Evolutionary conservation across 2,113 vertebrate species (phyloP), one percentile per base, ranked within the genome.

Genomic region (Vanacampus margaritifer): DNA sequence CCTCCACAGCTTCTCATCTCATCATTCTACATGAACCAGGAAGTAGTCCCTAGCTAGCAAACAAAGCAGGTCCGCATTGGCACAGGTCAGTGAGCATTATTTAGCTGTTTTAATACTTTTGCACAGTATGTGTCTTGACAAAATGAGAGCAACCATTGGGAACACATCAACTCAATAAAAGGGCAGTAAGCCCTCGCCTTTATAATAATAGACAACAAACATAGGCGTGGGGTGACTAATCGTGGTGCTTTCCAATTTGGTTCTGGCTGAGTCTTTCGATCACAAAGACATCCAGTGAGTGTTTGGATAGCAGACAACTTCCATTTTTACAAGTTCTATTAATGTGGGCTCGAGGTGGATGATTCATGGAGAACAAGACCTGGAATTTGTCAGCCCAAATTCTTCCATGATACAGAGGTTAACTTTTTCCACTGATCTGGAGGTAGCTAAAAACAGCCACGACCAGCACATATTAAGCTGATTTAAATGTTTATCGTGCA

Each of bases 291-390:
- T 84, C 79, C 76, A 82, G 61, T 72, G 64, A 69, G 69, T 80
- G 83, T 87, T 83, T 79, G 84, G 79, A 87, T 75, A 77, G 82
- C 82, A 74, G 77, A 64, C 75, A 68, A 73, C 65, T 79, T 79
- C 75, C 82, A 84, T 88, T 91, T 91, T 86, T 86, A 89, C 80
- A 87, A 83, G 84, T 84, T 84, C 79, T 89, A 86, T 82, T 86
- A 87, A 88, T 87, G 88, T 51, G 65, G 26, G 75, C 73, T 76
- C 64, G 78, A 79, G 72, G 80, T 82, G 74, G 73, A 79, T 90
- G 89, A 91, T 86, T 91, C 89, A 90, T 72, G 74, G 76, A 68
- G 82, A 84, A 84, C 86, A 87, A 88, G 81, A 86, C 74, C 73
- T 81, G 85, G 84, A 69, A 70, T 84, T 71, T 70, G 74, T 78